Evolutionary conservation across 2,113 vertebrate genomes (phyloP), one percentile per base, ranked within the genome.

Genomic region (Camelus bactrianus): DNA sequence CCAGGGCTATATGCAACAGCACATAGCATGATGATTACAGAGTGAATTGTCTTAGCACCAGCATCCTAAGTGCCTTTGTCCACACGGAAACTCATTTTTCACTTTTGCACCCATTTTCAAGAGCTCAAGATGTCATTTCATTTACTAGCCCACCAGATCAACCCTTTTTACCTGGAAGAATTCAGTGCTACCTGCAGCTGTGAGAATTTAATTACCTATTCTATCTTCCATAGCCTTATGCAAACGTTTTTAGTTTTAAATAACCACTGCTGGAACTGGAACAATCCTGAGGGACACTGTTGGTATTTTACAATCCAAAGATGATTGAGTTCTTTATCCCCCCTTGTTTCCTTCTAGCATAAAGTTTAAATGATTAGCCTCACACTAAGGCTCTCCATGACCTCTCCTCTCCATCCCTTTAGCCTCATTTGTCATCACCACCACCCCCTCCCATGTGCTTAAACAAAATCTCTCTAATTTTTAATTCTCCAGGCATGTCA

Each of bases 191-290:
- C 2, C 69, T 42, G 20, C 16, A 82, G 20, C 56, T 42, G 0
- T 89, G 32, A 60, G 32, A 62, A 94, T 89, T 89, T 94, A 89
- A 85, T 90, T 84, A 64, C 6, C 17, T 58, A 85, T 64, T 77
- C 54, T 62, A 38, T 46, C 24, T 75, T 93, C 81, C 8, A 48
- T 2, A 28, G 42, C n/a, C 46, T 73, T 85, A 73, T n/a, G 65
- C 38, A 58, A 80, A 73, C 1, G 0, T 12, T 42, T 69, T 67
- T 72, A 64, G 42, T 76, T 76, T 88, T 48, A 92, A 83, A 77
- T 62, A 60, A 96, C 42, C 65, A 58, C 56, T 80, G 35, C 2
- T 32, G 35, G 20, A 85, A 80, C 46, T 32, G 16, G 26, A 73
- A 80, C 77, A 86, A 17, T 93, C 58, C 69, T 76, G 52, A 89